Conservation (phyloP, 35 echinoderm and acorn worm genomes). For the Ophioderma brevispina region DNA sequence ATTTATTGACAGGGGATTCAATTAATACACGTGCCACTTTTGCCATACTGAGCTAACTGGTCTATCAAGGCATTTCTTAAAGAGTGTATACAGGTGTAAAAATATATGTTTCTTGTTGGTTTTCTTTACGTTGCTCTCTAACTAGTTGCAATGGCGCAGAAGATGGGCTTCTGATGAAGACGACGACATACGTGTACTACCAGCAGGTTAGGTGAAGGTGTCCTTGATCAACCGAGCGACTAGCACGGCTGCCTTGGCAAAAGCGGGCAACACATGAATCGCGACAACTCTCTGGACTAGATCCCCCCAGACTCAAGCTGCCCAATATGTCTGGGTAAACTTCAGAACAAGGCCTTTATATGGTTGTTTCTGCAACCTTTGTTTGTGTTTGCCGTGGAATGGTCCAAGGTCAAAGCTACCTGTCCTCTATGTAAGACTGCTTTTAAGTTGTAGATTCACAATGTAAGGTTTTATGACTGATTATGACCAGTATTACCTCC, state of each 20-base stretch:
- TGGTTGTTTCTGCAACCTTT: constrained; percentile 88
- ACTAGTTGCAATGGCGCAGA: too few relatives aligned
- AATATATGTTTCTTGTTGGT: too few relatives aligned
- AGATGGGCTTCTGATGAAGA: neutral
- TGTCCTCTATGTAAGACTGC: constrained; percentile 94
- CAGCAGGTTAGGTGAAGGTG: neutral
- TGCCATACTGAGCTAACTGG: too few relatives aligned
- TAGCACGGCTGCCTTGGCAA: neutral
- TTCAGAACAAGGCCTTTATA: constrained; percentile 91
- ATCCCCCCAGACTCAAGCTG: constrained; percentile 76
- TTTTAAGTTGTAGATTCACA: constrained; percentile 96
- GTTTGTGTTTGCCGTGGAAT: constrained; percentile 87
- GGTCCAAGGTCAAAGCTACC: constrained; percentile 87
- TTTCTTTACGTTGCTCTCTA: too few relatives aligned
- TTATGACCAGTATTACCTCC: constrained; percentile 87
- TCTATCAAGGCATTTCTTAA: too few relatives aligned
- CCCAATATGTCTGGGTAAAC: constrained; percentile 84
- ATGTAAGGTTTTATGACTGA: constrained; percentile 87
- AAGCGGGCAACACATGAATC: neutral
- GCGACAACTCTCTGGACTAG: neutral
- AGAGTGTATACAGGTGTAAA: too few relatives aligned
- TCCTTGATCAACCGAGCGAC: neutral
- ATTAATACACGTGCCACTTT: too few relatives aligned
- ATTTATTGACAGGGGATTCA: too few relatives aligned
- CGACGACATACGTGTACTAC: neutral